Conservation (phyloP, 2,113 vertebrate genomes). For the Perca schrenkii region DNA sequence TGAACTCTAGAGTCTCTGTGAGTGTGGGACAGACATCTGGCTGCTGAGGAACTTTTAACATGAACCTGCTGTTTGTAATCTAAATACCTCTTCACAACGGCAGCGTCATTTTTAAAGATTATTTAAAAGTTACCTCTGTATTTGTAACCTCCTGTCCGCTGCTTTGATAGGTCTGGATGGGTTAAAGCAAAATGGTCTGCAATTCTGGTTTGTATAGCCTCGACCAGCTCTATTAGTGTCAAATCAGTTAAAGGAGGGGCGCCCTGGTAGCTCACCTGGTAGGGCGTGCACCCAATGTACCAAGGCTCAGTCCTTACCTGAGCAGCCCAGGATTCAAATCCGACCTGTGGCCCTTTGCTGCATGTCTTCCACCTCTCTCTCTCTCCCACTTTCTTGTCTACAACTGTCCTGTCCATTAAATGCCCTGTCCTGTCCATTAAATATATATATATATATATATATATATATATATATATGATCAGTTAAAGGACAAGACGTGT, state of each 20-base stretch:
- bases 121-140: conserved; percentile 21
- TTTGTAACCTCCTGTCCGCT: conserved; percentile 17
- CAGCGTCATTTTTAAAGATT: conserved; percentile 15
- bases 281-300: no score
- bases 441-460: no score
- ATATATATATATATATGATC: conserved; percentile 9
- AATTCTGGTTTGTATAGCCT: conserved; percentile 33
- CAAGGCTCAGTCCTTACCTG: no score
- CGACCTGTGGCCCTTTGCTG: no score
- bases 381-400: no score
- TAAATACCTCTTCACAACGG: neutral
- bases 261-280: no score
- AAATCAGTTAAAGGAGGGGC: conserved; percentile 50
- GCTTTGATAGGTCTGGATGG: conserved; percentile 31
- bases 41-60: conserved; percentile 20
- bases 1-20: conserved; percentile 86
- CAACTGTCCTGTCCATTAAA: no score
- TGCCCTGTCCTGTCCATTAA: no score
- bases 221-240: conserved; percentile 57
- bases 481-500: conserved; percentile 39
- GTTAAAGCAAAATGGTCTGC: conserved; percentile 31
- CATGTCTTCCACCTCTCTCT: no score
- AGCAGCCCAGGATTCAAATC: no score
- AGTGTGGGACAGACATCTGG: conserved; percentile 2
- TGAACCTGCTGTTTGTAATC: neutral